phyloP scores from a whole-genome alignment of 30 jellyfish, hydroid and myxozoan species.

The Morbakka virulenta region DNA sequence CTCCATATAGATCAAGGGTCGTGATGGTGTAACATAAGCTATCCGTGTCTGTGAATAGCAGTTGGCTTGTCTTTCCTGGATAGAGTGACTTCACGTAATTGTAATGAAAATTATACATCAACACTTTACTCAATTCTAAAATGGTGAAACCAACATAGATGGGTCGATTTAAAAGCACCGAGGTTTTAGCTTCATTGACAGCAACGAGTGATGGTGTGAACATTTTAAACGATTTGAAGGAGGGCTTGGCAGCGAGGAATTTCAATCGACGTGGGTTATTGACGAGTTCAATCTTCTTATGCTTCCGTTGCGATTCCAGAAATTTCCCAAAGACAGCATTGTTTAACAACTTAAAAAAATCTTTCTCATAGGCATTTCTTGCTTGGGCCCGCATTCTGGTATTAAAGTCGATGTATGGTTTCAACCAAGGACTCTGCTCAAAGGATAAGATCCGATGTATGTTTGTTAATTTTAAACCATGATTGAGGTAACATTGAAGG shows the following conservation, averaged over 20 bases:
- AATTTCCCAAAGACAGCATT: conserved; percentile 58
- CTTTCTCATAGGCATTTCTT: no score
- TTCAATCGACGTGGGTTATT: neutral
- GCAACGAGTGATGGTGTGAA: conserved; percentile 42
- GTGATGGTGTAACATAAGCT: no score
- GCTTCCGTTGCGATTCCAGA: conserved; percentile 46
- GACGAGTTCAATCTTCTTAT: conserved; percentile 33
- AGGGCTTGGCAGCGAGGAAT: conserved; percentile 26
- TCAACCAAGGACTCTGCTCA: conserved; percentile 45
- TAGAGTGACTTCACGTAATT: conserved; percentile 26
- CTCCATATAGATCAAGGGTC: no score
- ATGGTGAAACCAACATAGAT: conserved; percentile 45
- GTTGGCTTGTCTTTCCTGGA: conserved; percentile 5
- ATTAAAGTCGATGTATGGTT: conserved; percentile 48
- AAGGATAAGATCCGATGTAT: conserved; percentile 48
- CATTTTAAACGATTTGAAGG: conserved; percentile 21
- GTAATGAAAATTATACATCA: conserved; percentile 68
- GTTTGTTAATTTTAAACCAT: conserved; percentile 27
- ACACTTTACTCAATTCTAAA: conserved; percentile 41
- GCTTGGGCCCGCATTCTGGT: conserved; percentile 33
- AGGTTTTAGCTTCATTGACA: conserved; percentile 16
- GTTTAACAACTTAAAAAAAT: no score
- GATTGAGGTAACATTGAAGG: conserved; percentile 21
- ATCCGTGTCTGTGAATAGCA: conserved; percentile 68
- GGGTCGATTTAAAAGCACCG: conserved; percentile 35